A percentile compares a stretch with the other conserved stretches of the same genome.
Evolutionary conservation across 2,888 invertebrate genomes (phyloP).

Genomic region (Stomorhina lunata): DNA sequence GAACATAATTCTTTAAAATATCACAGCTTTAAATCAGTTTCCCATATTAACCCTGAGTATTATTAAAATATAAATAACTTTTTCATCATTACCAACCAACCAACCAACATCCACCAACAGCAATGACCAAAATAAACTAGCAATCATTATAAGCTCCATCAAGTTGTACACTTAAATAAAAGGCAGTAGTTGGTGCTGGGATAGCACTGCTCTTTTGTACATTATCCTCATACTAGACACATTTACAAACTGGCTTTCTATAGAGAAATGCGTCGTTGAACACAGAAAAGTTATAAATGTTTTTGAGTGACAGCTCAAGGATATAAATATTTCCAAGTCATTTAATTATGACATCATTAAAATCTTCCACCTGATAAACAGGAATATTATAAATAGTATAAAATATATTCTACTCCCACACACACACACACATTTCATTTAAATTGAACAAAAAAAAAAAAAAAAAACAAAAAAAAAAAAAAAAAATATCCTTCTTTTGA

Average conservation of each 20-base stretch:
- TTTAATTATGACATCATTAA: constrained; percentile 70
- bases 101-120: no score
- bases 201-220: not conserved
- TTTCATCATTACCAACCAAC: no score
- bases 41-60: not conserved
- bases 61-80: not conserved
- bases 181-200: not conserved
- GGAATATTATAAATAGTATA: constrained; percentile 9
- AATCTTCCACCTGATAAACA: constrained; percentile 69
- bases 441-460: no score
- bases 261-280: constrained; percentile 16
- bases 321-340: constrained; percentile 68
- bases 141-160: not conserved
- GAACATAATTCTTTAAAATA: no score
- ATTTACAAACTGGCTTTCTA: not conserved
- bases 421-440: not conserved
- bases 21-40: not conserved
- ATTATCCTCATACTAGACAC: not conserved
- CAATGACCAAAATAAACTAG: not conserved
- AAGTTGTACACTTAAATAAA: not conserved
- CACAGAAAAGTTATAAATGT: constrained; percentile 24
- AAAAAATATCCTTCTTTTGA: no score
- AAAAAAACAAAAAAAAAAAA: no score
- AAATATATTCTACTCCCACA: not conserved
- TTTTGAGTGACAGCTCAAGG: constrained; percentile 58